Conservation (phyloP, 1,140 invertebrate species). For the Agrilus planipennis region DNA sequence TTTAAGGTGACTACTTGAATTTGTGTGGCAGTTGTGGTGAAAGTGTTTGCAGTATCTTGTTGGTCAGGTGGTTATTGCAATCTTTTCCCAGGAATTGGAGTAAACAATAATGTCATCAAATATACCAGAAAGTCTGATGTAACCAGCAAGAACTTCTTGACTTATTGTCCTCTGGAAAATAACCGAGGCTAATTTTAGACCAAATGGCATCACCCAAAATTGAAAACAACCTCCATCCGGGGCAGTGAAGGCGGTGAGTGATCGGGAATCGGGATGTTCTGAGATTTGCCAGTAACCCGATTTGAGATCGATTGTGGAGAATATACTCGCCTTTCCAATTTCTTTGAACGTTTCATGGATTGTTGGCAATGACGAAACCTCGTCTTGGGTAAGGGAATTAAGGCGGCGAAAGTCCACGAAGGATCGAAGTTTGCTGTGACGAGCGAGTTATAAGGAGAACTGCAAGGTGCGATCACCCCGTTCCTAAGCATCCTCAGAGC, state of each 20-base stretch:
- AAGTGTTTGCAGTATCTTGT: too few species aligned
- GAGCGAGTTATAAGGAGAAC: neutral
- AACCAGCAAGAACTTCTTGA: neutral
- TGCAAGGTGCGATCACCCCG: neutral
- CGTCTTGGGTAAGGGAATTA: neutral
- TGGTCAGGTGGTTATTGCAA: too few species aligned
- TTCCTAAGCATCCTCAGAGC: neutral
- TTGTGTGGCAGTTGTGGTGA: too few species aligned
- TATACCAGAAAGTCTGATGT: neutral
- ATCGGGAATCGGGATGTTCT: neutral
- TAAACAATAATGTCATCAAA: constrained; percentile 1
- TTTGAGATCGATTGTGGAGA: constrained; percentile 1
- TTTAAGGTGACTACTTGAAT: too few species aligned
- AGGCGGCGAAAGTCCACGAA: neutral
- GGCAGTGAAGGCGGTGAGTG: neutral
- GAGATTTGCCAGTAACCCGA: neutral
- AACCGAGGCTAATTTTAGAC: neutral
- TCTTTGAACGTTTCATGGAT: too few species aligned
- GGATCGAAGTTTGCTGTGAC: neutral
- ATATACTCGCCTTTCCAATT: too few species aligned
- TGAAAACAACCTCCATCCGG: neutral
- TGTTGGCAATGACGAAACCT: neutral
- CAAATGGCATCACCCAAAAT: neutral
- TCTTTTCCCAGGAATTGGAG: neutral
- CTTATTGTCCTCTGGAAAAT: neutral